Evolutionary conservation across 2,113 vertebrate species (phyloP), one percentile per base, ranked within the genome.

Genomic region (Triplophysa siluroides): DNA sequence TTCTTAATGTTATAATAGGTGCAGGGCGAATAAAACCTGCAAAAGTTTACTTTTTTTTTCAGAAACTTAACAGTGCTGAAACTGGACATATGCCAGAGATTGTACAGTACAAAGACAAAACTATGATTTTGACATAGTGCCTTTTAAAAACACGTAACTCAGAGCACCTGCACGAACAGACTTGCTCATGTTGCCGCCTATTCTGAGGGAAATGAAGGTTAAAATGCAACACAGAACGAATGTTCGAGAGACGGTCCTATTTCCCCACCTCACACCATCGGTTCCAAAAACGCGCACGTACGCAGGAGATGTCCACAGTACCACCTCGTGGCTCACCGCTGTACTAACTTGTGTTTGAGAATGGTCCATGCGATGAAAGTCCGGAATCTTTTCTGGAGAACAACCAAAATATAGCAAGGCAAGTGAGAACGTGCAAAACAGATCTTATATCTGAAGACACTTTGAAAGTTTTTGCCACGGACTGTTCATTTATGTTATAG

Each of bases 241-340:
- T 76, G 43, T 81, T 81, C 63, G 65, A 62, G 58, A 79, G 52
- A 16, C 38, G 29, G 56, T 33, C 38, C 29, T 13, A 0, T 50
- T 26, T 47, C 45, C 21, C n/a, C 43, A 21, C 33, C 76, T 63
- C 29, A 14, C 45, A 45, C 43, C 2, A 24, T 78, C 70, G 38
- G 45, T 81, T 69, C 38, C 33, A 13, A 41, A 73, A 72, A 33
- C 18, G 50, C 78, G 12, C 47, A 66, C 73, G 58, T 54, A 84
- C 78, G 81, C 82, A 82, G 62, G 78, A 76, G 91, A 91, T 87
- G 71, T 79, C 81, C 88, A 91, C 76, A 92, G 76, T 83, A 91
- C 92, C 93, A 91, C 91, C 93, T 93, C 86, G 92, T 87, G 93
- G 93, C 67, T 66, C 67, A 65, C 29, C 73, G 52, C 78, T 56